A percentile compares a stretch with the other conserved stretches of the same genome.
phyloP scores from a whole-genome alignment of 2,113 vertebrate genomes.

The Vireo altiloquus region DNA sequence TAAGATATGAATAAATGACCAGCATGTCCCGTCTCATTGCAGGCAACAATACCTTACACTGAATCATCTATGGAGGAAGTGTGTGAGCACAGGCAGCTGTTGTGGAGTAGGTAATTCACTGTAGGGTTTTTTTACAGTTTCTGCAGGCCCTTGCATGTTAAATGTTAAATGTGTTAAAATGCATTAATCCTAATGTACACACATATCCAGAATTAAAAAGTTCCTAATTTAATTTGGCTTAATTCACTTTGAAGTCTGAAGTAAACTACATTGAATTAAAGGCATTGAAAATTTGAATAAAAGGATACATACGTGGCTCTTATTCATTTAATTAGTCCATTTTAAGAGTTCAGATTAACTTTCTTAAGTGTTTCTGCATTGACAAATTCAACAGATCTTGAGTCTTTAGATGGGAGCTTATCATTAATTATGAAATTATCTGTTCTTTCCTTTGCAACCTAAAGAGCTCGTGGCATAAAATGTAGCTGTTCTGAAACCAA shows the following conservation, averaged over 20 bases:
- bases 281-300: not conserved
- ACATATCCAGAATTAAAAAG: not conserved
- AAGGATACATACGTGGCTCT: not conserved
- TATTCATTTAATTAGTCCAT: not conserved
- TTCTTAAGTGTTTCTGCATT: not conserved
- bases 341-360: slow-evolving; percentile 9
- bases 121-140: not conserved
- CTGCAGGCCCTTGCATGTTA: not conserved
- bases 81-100: not conserved
- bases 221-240: not conserved
- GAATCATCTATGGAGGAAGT: not conserved
- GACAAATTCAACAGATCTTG: not conserved
- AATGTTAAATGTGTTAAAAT: not conserved
- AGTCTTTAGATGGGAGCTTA: not conserved
- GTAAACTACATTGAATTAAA: not conserved
- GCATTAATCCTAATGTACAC: not conserved
- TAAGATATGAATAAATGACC: not conserved
- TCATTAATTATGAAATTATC: not conserved
- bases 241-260: not conserved
- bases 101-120: not conserved
- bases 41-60: not conserved
- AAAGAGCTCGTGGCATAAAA: not conserved
- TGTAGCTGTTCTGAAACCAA: not conserved
- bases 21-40: not conserved
- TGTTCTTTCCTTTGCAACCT: not conserved